Conservation (phyloP, 2,797 vertebrate genomes). For the Diplodus sargus region DNA sequence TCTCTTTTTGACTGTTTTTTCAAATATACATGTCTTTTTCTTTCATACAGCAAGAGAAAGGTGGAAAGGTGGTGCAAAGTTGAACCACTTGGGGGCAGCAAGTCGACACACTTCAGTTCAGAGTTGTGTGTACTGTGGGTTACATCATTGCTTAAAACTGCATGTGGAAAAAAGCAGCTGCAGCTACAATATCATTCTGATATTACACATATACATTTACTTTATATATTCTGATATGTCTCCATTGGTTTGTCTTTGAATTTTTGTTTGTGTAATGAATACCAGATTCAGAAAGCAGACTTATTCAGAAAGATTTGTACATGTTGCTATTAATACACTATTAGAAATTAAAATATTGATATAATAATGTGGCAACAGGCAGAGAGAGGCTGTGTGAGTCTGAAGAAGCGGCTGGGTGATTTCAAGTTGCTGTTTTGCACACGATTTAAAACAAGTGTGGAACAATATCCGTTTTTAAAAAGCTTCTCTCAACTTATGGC, state of each 20-base stretch:
- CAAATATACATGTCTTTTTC: too few relatives aligned
- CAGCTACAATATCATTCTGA: neutral
- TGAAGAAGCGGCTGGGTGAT: neutral
- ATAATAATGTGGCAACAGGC: neutral
- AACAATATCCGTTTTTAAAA: neutral
- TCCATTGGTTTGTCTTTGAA: neutral
- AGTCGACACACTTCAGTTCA: neutral
- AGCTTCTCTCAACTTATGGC: neutral
- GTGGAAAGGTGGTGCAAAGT: too few relatives aligned
- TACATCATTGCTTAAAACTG: neutral
- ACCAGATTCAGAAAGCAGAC: neutral
- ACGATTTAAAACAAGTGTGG: neutral
- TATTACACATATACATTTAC: too few relatives aligned
- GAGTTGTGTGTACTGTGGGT: neutral
- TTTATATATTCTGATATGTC: too few relatives aligned
- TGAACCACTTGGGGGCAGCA: slow-evolving; percentile 56
- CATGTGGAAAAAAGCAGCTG: neutral
- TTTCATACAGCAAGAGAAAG: neutral
- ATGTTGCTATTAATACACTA: neutral
- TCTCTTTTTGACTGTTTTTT: neutral
- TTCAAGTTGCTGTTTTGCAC: neutral
- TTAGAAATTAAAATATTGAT: too few relatives aligned
- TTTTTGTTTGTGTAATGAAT: neutral
- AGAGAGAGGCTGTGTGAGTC: neutral
- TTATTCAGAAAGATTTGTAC: neutral